phyloP scores from a whole-genome alignment of 2,113 vertebrate species.

The Himantopus leucocephalus region DNA sequence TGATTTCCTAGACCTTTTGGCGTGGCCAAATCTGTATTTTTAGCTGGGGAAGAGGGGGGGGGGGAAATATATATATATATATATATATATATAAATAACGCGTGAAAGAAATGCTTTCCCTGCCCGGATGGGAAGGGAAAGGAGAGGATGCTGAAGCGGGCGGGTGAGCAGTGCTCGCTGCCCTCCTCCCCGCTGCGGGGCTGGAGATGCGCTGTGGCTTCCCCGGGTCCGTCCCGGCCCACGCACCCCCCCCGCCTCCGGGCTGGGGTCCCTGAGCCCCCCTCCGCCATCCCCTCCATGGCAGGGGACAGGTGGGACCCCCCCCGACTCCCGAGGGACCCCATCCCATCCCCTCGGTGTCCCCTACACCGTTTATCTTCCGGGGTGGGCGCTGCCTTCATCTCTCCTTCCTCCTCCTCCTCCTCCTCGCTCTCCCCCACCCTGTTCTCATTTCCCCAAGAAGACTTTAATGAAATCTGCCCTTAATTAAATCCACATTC shows the following conservation, averaged over 20 bases:
- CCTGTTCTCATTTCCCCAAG: constrained; percentile 49
- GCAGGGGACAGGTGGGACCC: not conserved
- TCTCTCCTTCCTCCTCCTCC: not conserved
- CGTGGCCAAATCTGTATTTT: constrained; percentile 35
- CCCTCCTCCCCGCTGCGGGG: not conserved
- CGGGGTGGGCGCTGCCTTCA: not conserved
- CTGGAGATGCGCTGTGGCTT: fast-evolving
- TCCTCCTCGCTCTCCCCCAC: not conserved
- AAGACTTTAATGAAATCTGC: constrained; percentile 69
- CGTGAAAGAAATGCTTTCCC: not conserved
- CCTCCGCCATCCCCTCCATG: too few relatives aligned
- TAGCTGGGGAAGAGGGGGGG: not conserved
- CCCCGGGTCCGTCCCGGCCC: fast-evolving
- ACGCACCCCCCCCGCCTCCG: fast-evolving
- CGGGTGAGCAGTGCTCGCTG: fast-evolving
- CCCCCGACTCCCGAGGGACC: not conserved
- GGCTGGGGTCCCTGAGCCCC: not conserved
- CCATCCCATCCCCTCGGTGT: not conserved
- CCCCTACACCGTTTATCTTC: not conserved
- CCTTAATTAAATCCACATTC: constrained; percentile 72
- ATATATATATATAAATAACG: not conserved
- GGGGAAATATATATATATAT: too few relatives aligned
- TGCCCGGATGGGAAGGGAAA: not conserved
- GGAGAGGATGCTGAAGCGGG: not conserved
- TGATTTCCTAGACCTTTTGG: constrained; percentile 44